Conservation (phyloP, 92 coral and sea anemone genomes). For the Ricordea florida region DNA sequence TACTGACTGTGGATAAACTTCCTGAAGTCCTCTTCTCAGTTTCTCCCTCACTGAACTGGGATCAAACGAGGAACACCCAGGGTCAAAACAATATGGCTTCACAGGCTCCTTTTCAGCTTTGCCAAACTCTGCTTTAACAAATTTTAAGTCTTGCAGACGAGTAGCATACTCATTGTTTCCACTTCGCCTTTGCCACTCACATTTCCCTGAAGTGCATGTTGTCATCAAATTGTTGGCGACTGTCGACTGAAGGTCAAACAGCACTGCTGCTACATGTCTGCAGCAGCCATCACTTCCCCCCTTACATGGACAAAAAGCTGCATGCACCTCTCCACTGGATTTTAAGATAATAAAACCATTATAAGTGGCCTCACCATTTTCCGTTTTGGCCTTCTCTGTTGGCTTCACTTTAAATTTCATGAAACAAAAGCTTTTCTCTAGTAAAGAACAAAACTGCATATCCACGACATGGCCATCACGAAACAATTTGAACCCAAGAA, state of each 20-base stretch:
- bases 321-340: conserved; percentile 49
- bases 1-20: too few species aligned
- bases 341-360: conserved; percentile 44
- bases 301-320: conserved; percentile 59
- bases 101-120: too few species aligned
- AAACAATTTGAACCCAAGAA: too few species aligned
- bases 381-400: conserved; percentile 41
- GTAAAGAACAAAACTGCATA: conserved; percentile 19
- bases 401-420: conserved; percentile 53
- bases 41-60: too few species aligned
- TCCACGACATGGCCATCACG: too few species aligned
- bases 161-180: conserved; percentile 39
- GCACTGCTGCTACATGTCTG: conserved; percentile 63
- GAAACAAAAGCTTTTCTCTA: conserved; percentile 14
- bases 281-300: conserved; percentile 56
- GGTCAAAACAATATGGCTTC: too few species aligned
- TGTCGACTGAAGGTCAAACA: conserved; percentile 62
- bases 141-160: conserved; percentile 29
- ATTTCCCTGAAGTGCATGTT: conserved; percentile 64
- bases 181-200: conserved; percentile 50
- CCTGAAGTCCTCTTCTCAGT: too few species aligned
- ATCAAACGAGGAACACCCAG: too few species aligned
- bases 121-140: conserved; percentile 62
- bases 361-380: conserved; percentile 45
- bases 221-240: conserved; percentile 36